phyloP scores from a whole-genome alignment of 1,140 invertebrate genomes.

The Pararge aegeria region DNA sequence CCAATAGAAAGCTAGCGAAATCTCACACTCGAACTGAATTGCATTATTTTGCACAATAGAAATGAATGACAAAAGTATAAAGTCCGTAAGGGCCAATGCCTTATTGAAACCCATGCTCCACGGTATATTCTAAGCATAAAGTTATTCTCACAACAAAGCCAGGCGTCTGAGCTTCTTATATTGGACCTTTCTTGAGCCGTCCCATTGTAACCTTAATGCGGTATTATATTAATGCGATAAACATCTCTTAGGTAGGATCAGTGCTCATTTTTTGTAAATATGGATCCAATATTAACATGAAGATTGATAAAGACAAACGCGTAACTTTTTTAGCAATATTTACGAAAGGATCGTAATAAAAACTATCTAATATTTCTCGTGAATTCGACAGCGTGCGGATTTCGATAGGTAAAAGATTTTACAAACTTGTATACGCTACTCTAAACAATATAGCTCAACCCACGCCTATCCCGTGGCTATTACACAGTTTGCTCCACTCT shows the following conservation, averaged over 20 bases:
- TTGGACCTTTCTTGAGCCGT: slow-evolving; percentile 72
- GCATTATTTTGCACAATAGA: slow-evolving; percentile 61
- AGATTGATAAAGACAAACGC: slow-evolving; percentile 22
- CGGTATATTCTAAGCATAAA: slow-evolving; percentile 64
- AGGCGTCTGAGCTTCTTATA: slow-evolving; percentile 66
- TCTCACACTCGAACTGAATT: slow-evolving; percentile 44
- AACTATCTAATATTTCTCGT: no score
- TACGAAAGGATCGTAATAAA: no score
- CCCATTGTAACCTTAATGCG: slow-evolving; percentile 76
- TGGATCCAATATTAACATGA: slow-evolving; percentile 59
- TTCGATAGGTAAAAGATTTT: no score
- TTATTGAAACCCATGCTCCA: slow-evolving; percentile 64
- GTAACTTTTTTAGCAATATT: not conserved
- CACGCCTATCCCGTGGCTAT: no score
- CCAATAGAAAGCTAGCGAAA: slow-evolving; percentile 24
- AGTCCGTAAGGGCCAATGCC: slow-evolving; percentile 54
- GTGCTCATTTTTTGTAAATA: slow-evolving; percentile 58
- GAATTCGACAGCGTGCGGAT: no score
- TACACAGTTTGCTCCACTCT: no score
- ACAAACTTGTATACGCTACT: no score
- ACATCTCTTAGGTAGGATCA: slow-evolving; percentile 67
- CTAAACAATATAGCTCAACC: no score
- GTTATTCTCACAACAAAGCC: slow-evolving; percentile 77
- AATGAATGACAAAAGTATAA: slow-evolving; percentile 61
- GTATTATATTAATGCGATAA: slow-evolving; percentile 79